phyloP scores from a whole-genome alignment of 2,113 vertebrate genomes.

The Guaruba guarouba region DNA sequence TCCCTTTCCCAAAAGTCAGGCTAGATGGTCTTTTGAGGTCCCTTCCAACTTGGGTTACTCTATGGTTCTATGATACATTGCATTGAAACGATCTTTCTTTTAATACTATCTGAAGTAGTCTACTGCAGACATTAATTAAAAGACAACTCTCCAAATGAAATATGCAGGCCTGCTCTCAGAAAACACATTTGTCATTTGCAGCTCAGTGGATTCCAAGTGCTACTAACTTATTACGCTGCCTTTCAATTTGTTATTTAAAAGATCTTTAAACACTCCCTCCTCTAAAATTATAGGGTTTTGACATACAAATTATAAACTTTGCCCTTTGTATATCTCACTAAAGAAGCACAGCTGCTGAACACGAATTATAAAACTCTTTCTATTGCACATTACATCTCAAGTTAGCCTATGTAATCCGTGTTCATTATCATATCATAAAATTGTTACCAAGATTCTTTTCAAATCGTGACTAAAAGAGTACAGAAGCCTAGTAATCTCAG shows the following conservation, averaged over 20 bases:
- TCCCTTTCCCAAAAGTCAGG: neutral
- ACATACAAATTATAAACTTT: neutral
- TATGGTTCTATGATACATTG: neutral
- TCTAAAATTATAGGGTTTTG: neutral
- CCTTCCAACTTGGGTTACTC: neutral
- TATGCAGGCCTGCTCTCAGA: neutral
- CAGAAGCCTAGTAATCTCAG: neutral
- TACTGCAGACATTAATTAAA: neutral
- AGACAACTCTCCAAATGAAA: neutral
- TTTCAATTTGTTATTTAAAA: slow-evolving; percentile 10
- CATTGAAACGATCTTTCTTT: neutral
- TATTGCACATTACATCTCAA: neutral
- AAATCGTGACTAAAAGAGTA: neutral
- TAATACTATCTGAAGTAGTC: neutral
- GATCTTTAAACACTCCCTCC: neutral
- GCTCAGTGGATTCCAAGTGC: neutral
- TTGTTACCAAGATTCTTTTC: neutral
- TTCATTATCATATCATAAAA: neutral
- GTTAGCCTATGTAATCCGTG: neutral
- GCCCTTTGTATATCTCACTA: neutral
- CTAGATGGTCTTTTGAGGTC: neutral
- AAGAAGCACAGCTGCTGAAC: slow-evolving; percentile 2
- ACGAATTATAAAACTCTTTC: neutral
- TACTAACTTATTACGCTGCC: neutral
- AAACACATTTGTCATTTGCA: neutral